Percentiles rank a stretch among this genome's conserved stretches.
Evolutionary conservation across 2,797 vertebrate genomes (phyloP).

Genomic region (Carapus acus): DNA sequence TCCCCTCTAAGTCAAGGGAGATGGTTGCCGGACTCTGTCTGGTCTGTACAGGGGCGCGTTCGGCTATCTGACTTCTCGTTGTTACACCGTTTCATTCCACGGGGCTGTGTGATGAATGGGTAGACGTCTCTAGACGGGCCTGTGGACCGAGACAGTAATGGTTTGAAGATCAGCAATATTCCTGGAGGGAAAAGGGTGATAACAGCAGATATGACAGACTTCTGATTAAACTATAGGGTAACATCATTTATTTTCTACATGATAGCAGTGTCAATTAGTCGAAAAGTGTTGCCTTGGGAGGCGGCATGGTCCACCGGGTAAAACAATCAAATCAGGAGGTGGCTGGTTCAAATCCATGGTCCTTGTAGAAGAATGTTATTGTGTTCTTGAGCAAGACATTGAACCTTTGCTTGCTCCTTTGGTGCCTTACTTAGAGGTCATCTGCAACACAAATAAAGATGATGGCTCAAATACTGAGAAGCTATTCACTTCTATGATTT

Average conservation of each 20-base stretch:
- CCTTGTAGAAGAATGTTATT: too few relatives aligned
- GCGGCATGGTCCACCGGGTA: too few relatives aligned
- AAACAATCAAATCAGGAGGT: too few relatives aligned
- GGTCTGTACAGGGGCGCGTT: constrained; percentile 40
- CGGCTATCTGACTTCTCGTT: constrained; percentile 39
- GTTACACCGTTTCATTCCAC: constrained; percentile 38
- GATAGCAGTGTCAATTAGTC: too few relatives aligned
- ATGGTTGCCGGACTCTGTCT: constrained; percentile 36
- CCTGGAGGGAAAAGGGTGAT: constrained; percentile 27
- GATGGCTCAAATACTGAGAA: too few relatives aligned
- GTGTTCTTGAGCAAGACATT: too few relatives aligned
- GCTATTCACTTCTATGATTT: too few relatives aligned
- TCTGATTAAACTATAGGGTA: constrained; percentile 31
- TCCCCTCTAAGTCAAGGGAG: constrained; percentile 38
- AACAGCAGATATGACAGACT: constrained; percentile 26
- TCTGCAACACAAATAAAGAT: too few relatives aligned
- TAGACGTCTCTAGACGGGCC: constrained; percentile 27
- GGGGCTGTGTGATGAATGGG: constrained; percentile 36
- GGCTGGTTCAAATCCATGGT: too few relatives aligned
- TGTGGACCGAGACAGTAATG: constrained; percentile 21
- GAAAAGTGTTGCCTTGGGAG: too few relatives aligned
- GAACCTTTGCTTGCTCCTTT: too few relatives aligned
- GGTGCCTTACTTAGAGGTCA: too few relatives aligned
- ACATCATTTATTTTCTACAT: constrained; percentile 28
- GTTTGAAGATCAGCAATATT: constrained; percentile 4